Base-by-base conservation (phyloP, 64 coral and sea anemone species). In the Orbicella faveolata region DNA sequence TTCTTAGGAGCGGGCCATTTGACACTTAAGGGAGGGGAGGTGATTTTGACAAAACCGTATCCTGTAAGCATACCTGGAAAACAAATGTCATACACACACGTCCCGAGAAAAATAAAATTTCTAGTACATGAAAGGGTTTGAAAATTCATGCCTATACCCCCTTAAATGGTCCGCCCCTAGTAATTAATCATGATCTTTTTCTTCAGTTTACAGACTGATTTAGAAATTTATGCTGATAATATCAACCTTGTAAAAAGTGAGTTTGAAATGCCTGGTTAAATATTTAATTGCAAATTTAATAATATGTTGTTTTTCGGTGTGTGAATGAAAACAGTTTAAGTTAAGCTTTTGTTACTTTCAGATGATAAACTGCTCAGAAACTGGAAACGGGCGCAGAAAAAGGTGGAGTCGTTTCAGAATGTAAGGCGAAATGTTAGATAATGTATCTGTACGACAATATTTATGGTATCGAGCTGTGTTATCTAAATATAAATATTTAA, bases 341-440 rank as follows among this genome's bases (percentile, higher is more conserved):
- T 15, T 19, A 3, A 67, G 35, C 23, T 52, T 39, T 33, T 34
- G 52, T 23, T 75, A 61, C 57, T 51, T 61, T 10, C 74, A 88
- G 87, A 88, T 66, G 75, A 88, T 21, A 88, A 88, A 39, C 10
- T 88, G 52, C 74, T 88, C 16, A 68, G 82, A 41, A 66, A 21
- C 21, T 85, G 82, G 82, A 85, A 85, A 73, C 67, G 20, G 36
- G 82, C 82, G 17, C 82, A 85, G 81, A 88, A 76, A 88, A 88
- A 88, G 35, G 75, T 76, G 73, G 86, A 75, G 52, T 63, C 72
- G 16, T 77, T 77, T 35, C 75, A 88, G 10, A 88, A 77, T 1
- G 86, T 88, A 76, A 76, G 75, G 23, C n/a, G 76, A 78, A 86
- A 36, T 72, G 1, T 8, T 78, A 44, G 15, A 59, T 59, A 14